phyloP scores from a whole-genome alignment of 1,140 invertebrate genomes.

The Monomorium pharaonis region DNA sequence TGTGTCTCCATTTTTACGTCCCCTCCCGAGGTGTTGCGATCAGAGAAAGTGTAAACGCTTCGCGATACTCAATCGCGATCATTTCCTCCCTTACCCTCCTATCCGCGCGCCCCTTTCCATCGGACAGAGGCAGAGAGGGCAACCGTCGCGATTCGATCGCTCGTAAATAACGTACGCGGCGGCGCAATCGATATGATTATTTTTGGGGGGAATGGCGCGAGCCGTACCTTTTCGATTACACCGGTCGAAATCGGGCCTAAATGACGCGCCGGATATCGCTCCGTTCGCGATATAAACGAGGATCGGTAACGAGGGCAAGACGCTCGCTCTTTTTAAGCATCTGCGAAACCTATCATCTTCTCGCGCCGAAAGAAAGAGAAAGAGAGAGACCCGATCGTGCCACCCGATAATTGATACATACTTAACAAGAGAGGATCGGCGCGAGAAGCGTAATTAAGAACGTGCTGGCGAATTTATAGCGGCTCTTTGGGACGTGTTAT shows the following conservation, averaged over 20 bases:
- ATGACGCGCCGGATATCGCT: slow-evolving; percentile 43
- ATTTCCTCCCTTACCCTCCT: background rate
- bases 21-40: background rate
- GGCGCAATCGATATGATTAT: slow-evolving; percentile 23
- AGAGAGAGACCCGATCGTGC: slow-evolving; percentile 62
- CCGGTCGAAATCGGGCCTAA: background rate
- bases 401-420: slow-evolving; percentile 79
- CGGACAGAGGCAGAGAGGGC: background rate
- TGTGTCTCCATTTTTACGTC: slow-evolving; percentile 51
- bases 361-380: slow-evolving; percentile 63
- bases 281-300: slow-evolving; percentile 75
- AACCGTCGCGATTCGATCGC: slow-evolving; percentile 18
- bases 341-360: slow-evolving; percentile 76
- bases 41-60: slow-evolving; percentile 20
- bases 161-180: slow-evolving; percentile 24
- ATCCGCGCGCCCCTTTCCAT: background rate
- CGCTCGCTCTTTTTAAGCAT: slow-evolving; percentile 45
- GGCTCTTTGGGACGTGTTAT: slow-evolving; percentile 67
- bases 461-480: slow-evolving; percentile 77
- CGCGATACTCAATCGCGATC: slow-evolving; percentile 4
- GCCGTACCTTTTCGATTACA: slow-evolving; percentile 12
- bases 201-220: slow-evolving; percentile 16
- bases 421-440: slow-evolving; percentile 71
- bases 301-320: slow-evolving; percentile 69
- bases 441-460: slow-evolving; percentile 77